Conservation (phyloP, 2,113 vertebrate genomes). For the Aptenodytes forsteri region DNA sequence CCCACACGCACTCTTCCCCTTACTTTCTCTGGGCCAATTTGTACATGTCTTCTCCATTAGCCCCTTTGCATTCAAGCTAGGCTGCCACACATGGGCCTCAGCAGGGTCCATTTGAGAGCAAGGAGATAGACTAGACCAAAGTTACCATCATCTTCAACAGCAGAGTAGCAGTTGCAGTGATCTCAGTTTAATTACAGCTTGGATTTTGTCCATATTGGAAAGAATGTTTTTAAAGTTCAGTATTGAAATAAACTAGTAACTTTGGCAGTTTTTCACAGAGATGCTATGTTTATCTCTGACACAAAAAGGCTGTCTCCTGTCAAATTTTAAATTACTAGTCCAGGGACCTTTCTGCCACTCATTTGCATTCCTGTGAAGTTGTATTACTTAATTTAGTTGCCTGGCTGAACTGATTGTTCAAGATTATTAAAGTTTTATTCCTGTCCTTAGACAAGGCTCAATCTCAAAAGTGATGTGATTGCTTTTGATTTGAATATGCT, state of each 20-base stretch:
- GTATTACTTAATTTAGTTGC: background rate
- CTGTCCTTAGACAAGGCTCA: background rate
- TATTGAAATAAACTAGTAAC: background rate
- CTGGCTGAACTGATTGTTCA: background rate
- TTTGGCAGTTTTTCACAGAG: background rate
- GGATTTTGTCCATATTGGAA: background rate
- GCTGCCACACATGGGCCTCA: background rate
- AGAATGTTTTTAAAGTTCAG: background rate
- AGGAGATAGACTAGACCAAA: background rate
- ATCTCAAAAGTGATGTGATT: background rate
- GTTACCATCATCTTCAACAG: background rate
- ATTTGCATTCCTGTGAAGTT: background rate
- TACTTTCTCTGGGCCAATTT: background rate
- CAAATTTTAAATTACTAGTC: background rate
- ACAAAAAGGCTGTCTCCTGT: background rate
- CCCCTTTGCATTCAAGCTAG: background rate
- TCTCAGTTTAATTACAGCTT: background rate
- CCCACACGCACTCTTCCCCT: background rate
- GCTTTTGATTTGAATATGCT: background rate
- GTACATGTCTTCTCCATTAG: background rate
- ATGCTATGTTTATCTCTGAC: background rate
- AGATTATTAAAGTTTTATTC: background rate
- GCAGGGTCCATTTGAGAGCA: background rate
- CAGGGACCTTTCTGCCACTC: background rate
- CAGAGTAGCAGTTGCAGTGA: background rate